A percentile compares a stretch with the other conserved stretches of the same genome.
phyloP scores from a whole-genome alignment of 37 sponge, comb jelly and placozoan species.

The Ianthella basta region DNA sequence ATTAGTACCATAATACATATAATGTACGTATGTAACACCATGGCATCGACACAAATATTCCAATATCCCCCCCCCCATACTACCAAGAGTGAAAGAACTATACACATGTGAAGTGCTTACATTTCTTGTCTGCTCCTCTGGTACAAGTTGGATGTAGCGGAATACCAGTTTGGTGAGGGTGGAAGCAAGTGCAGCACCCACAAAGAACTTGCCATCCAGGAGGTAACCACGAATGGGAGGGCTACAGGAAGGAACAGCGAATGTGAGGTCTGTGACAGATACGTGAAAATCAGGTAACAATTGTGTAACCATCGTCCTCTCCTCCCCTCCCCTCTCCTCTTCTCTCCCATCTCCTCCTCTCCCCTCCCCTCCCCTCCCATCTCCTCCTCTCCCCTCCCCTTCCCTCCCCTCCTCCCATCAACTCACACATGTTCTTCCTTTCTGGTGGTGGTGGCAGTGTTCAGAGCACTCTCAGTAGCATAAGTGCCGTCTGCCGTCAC shows the following conservation, averaged over 20 bases:
- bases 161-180: conserved; percentile 92
- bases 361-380: background rate
- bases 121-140: conserved; percentile 69
- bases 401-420: background rate
- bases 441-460: conserved; percentile 51
- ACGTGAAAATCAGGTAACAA: too few relatives aligned
- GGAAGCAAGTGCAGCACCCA: conserved; percentile 88
- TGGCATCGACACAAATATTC: too few relatives aligned
- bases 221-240: conserved; percentile 88
- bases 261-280: background rate
- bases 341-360: background rate
- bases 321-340: background rate
- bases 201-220: conserved; percentile 95
- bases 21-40: too few relatives aligned
- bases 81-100: too few relatives aligned
- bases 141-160: conserved; percentile 61
- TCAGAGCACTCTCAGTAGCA: conserved; percentile 93
- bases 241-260: conserved; percentile 37
- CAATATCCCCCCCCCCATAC: too few relatives aligned
- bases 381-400: background rate
- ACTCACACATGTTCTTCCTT: conserved; percentile 72
- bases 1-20: too few relatives aligned
- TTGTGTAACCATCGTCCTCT: background rate
- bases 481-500: conserved; percentile 98
- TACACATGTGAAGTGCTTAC: conserved; percentile 44